Evolutionary conservation across 2,113 vertebrate species (phyloP), one percentile per base, ranked within the genome.

Genomic region (Pitta sordida): DNA sequence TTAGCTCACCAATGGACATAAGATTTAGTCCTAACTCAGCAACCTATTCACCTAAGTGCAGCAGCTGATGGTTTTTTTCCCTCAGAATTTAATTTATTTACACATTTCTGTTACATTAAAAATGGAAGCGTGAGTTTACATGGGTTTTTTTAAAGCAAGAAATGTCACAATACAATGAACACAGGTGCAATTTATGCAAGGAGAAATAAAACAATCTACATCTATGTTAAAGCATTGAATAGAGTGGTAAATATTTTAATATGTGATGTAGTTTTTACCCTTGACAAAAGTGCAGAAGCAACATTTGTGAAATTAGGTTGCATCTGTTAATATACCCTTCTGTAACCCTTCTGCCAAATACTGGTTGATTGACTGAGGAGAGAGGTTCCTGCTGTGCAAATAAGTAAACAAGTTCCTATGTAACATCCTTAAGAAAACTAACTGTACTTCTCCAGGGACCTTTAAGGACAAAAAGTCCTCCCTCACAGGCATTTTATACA

Each of bases 221-320:
- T 13, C 41, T 85, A 43, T 73, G 21, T 53, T 60, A 94, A 84
- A 86, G 60, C 18, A 74, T 65, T 34, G 23, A 67, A 70, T 39
- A 53, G 6, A 49, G 46, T 34, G 70, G 63, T 69, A 88, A 92
- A 83, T 88, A 90, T 86, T 88, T 88, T 55, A 86, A 70, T 81
- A 43, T 59, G 36, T 39, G 77, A 78, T 65, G 41, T 21, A 82
- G 46, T 55, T 92, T 91, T 94, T 71, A 81, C n/a, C 60, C 73
- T 36, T 67, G 26, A 94, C 34, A 88, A 83, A 10, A 86, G 10
- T 55, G 43, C 23, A 91, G 73, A 70, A 83, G 56, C 30, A 92
- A 77, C 21, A 76, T 83, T 91, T 91, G 36, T 15, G 75, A 93
- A 92, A 86, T 93, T 70, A 86, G 37, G 51, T 59, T 88, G 68